Evolutionary conservation across 2,888 invertebrate species (phyloP).

Genomic region (Hirtodrosophila duncani): DNA sequence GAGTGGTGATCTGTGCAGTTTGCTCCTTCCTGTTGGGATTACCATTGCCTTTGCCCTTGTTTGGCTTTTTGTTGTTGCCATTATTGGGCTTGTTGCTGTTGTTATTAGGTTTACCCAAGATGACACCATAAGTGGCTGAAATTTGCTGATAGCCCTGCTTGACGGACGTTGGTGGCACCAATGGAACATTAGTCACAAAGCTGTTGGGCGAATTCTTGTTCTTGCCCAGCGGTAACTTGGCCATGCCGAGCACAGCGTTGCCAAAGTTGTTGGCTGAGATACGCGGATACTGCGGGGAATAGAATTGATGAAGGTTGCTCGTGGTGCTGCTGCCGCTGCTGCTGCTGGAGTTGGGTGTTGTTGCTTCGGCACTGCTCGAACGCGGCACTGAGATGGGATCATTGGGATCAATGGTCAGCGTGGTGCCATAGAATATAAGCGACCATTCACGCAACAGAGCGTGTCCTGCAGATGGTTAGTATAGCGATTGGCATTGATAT

Average conservation of each 20-base stretch:
- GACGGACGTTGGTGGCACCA: constrained; percentile 40
- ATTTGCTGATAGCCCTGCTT: constrained; percentile 75
- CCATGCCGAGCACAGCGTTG: constrained; percentile 43
- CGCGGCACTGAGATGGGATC: constrained; percentile 80
- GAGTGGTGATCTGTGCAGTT: constrained; percentile 26
- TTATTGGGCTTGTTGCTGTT: constrained; percentile 39
- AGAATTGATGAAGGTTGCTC: constrained; percentile 75
- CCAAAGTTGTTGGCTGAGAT: constrained; percentile 73
- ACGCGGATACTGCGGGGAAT: constrained; percentile 76
- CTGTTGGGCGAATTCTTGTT: constrained; percentile 51
- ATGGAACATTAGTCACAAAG: constrained; percentile 61
- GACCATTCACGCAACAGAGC: constrained; percentile 96
- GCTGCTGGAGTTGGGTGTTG: constrained; percentile 72
- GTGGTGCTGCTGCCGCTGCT: constrained; percentile 60
- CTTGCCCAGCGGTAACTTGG: constrained; percentile 60
- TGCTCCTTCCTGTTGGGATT: constrained; percentile 39
- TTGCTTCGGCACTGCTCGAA: constrained; percentile 65
- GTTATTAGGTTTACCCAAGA: constrained; percentile 59
- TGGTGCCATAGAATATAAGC: constrained; percentile 94
- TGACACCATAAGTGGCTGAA: constrained; percentile 73
- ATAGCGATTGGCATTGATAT: not conserved
- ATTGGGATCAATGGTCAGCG: constrained; percentile 81
- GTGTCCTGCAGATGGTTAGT: constrained; percentile 81
- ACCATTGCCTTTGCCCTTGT: constrained; percentile 33
- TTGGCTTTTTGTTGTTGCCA: constrained; percentile 30